Conservation (phyloP, 2,888 invertebrate genomes). For the Scaptomyza cyrtandrae region DNA sequence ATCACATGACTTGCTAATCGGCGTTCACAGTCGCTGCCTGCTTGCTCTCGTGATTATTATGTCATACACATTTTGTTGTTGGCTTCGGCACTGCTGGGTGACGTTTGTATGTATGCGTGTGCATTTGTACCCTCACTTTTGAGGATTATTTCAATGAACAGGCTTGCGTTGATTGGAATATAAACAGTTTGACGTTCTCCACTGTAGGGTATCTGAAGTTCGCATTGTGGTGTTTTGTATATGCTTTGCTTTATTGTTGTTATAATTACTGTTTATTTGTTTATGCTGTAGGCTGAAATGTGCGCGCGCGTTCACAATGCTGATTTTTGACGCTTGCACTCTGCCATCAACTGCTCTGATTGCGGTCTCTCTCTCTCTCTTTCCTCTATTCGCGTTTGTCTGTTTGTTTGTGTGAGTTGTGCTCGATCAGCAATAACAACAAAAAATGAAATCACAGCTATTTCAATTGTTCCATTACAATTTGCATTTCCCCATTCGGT, state of each 20-base stretch:
- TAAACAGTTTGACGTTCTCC: background rate
- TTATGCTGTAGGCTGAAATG: conserved; percentile 46
- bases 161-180: background rate
- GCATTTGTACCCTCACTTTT: conserved; percentile 20
- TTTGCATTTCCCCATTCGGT: conserved; percentile 56
- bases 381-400: conserved; percentile 10
- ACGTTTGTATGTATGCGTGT: conserved; percentile 15
- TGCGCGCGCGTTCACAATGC: conserved; percentile 46
- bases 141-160: conserved; percentile 28
- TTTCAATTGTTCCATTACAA: conserved; percentile 57
- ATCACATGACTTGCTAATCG: conserved; percentile 84
- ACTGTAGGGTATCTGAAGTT: conserved; percentile 21
- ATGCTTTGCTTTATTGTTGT: conserved; percentile 37
- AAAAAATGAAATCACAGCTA: conserved; percentile 32
- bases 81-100: conserved; percentile 40
- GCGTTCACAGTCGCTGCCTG: conserved; percentile 76
- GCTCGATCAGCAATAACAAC: conserved; percentile 24
- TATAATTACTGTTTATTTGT: conserved; percentile 71
- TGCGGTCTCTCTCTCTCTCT: conserved; percentile 33
- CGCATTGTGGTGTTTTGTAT: conserved; percentile 10
- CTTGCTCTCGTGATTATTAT: conserved; percentile 84
- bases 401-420: conserved; percentile 29
- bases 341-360: conserved; percentile 46
- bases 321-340: conserved; percentile 70
- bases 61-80: conserved; percentile 80